Base-by-base conservation (phyloP, 2,888 invertebrate species). In the Hirtodrosophila histrioides region DNA sequence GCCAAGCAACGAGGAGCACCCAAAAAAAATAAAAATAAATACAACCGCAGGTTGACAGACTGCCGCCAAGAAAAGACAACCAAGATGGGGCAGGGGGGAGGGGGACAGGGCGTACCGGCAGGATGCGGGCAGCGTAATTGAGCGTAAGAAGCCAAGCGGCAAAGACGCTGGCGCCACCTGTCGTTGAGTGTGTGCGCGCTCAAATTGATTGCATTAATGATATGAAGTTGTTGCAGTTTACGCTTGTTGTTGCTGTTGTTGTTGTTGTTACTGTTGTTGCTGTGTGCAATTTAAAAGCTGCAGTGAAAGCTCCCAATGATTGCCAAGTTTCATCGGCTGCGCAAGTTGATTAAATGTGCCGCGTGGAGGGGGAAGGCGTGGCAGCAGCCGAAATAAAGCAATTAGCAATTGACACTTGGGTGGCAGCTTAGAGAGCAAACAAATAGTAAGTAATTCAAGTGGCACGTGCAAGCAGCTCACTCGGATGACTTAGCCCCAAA, bases 151-250 rank as follows among this genome's bases (percentile, higher is more conserved):
- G 75, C 51, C 73, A 65, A 58, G 57, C 43, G 50, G 35, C 50
- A 29, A 58, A 46, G 61, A 55, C 51, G 55, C 55, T 61, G 65
- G 75, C 77, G 75, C 77, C 75, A 75, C 69, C 73, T 73, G 75
- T 50, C 66, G 57, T 35, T 56, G 40, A 23, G 31, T 54, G 39
- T 54, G 39, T 41, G 48, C 37, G 37, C 35, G 46, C 71, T 63
- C 24, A 63, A 63, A 56, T 72, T 75, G 74, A 75, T 75, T 75
- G 74, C 74, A 72, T 75, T 75, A 63, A 75, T 72, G 72, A 72
- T 51, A 75, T 75, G 37, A 60, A 63, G 54, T 54, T 67, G 75
- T 51, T 73, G 72, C 24, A 41, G 39, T 50, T 50, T 40, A 36
- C 37, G 3, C 4, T 33, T 39, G 37, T 12, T 51, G 10, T 39